phyloP scores from a whole-genome alignment of 30 jellyfish, hydroid and myxozoan species.

The Turritopsis rubra region DNA sequence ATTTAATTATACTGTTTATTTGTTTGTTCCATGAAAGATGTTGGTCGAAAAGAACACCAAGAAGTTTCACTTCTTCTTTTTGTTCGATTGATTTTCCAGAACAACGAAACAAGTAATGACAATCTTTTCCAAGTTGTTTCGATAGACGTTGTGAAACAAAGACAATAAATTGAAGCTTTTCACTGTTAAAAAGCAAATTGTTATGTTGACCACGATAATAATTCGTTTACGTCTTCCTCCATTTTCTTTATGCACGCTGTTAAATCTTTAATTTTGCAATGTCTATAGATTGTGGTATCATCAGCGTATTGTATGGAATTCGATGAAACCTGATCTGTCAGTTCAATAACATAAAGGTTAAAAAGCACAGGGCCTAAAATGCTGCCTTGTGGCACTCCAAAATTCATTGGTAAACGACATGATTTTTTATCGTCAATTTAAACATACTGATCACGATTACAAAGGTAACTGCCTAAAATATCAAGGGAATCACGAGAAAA shows the following conservation, averaged over 20 bases:
- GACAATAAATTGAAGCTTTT: not conserved
- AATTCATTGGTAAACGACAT: conserved; percentile 10
- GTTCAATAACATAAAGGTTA: conserved; percentile 46
- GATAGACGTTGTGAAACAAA: not conserved
- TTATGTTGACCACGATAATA: conserved; percentile 1
- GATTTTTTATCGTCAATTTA: conserved; percentile 24
- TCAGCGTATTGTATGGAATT: conserved; percentile 49
- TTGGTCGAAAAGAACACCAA: conserved; percentile 3
- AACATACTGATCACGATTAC: conserved; percentile 17
- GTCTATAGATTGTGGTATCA: conserved; percentile 55
- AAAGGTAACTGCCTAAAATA: conserved; percentile 3
- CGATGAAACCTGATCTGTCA: conserved; percentile 25
- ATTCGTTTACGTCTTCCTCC: not conserved
- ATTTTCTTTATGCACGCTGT: conserved; percentile 1
- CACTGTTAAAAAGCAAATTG: conserved; percentile 24
- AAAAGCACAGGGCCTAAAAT: conserved; percentile 53
- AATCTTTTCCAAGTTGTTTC: not conserved
- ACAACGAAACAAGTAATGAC: not conserved
- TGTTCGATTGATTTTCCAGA: conserved; percentile 6
- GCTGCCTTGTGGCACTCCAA: conserved; percentile 58
- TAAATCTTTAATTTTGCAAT: conserved; percentile 35
- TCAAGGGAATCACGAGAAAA: conserved; percentile 1
- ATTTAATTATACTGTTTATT: not conserved
- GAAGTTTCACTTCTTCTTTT: conserved; percentile 13
- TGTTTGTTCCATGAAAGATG: conserved; percentile 12